Percentiles rank a stretch among this genome's conserved stretches.
phyloP scores from a whole-genome alignment of 1,140 invertebrate species.

The Caenorhabditis briggsae region DNA sequence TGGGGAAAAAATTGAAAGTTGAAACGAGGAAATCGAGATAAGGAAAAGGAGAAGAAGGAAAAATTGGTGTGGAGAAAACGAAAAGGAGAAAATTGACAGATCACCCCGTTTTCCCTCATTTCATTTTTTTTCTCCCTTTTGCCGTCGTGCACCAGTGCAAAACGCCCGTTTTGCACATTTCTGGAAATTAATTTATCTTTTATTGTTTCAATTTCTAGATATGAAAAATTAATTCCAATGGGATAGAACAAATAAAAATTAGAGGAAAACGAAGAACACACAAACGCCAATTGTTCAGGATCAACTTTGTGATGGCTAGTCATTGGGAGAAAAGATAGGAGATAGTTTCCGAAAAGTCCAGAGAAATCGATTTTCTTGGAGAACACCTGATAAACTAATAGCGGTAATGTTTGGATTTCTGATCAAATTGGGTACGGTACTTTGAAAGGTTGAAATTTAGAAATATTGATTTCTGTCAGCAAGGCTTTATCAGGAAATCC shows the following conservation, averaged over 20 bases:
- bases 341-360: neutral
- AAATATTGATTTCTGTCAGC: too few species aligned
- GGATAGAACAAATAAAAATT: too few species aligned
- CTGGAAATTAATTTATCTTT: neutral
- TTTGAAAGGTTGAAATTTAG: too few species aligned
- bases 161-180: neutral
- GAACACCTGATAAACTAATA: too few species aligned
- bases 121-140: neutral
- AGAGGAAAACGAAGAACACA: constrained; percentile 1
- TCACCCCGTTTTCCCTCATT: constrained; percentile 15
- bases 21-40: constrained; percentile 47
- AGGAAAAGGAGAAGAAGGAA: neutral
- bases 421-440: too few species aligned
- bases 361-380: neutral
- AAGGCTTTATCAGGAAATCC: too few species aligned
- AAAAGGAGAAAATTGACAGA: constrained; percentile 32
- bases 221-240: too few species aligned
- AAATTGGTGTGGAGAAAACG: neutral
- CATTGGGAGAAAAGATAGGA: neutral
- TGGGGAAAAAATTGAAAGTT: constrained; percentile 22
- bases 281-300: neutral
- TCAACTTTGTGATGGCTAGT: neutral
- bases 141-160: neutral
- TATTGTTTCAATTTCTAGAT: neutral
- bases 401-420: too few species aligned